Base-by-base conservation (phyloP, 1,140 invertebrate species). In the Antheraea pernyi region DNA sequence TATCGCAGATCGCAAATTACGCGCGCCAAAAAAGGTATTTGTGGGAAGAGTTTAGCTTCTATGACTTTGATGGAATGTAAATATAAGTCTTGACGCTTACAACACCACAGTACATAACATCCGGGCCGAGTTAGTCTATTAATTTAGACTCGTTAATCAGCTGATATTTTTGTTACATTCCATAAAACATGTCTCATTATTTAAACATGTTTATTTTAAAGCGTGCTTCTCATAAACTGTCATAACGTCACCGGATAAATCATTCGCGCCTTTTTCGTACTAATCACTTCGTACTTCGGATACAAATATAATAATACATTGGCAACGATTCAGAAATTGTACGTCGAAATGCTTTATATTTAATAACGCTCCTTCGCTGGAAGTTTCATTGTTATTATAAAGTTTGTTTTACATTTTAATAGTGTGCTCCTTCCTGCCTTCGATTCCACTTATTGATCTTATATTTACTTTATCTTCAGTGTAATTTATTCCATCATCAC, bases 331-430 rank as follows among this genome's bases (percentile, higher is more conserved):
- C 46, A 53, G 16, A n/a, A 53, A 53, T 53, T 53, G 16, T 16
- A 5, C 16, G 46, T 53, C 46, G 46, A 53, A 53, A 53, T 53
- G 46, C 13, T 53, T 53, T 16, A 53, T 53, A 11, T 42, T 0
- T 42, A 42, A 42, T 39, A 6, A 53, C 46, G 46, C 13, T 53
- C 46, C 46, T 53, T 53, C 16, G 13, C 11, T 16, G 4, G 46
- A n/a, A n/a, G 16, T 53, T 53, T 53, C 11, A 53, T 53, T 53
- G 46, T 53, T 53, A 53, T 53, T 53, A 16, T 53, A 53, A 53
- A 53, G 46, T 53, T 53, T 53, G 46, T 53, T 53, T 53, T 53
- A 53, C 46, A 16, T 53, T 53, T n/a, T 53, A 53, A 53, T 53
- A 53, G 16, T 13, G 46, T n/a, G 2, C 46, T 53, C 46, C 46